Evolutionary conservation across 2,113 vertebrate species (phyloP).

Genomic region (Panthera leo): DNA sequence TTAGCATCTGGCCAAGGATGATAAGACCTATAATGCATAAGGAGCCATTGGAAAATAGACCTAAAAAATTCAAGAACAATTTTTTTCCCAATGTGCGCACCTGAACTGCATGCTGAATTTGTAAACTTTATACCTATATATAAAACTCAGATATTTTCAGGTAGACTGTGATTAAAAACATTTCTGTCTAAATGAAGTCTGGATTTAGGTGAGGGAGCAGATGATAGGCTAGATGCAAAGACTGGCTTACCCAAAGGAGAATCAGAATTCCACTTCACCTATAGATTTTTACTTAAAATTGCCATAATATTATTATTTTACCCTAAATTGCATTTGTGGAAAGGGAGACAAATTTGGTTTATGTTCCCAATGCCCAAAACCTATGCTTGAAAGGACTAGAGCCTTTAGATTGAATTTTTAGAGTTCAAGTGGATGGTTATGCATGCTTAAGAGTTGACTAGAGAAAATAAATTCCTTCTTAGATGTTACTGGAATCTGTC

Average conservation of each 20-base stretch:
- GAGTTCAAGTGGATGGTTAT: not conserved
- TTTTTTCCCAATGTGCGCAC: not conserved
- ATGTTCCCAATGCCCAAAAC: not conserved
- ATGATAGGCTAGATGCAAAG: not conserved
- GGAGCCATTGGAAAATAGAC: slow-evolving; percentile 14
- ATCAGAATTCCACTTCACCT: not conserved
- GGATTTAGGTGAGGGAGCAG: not conserved
- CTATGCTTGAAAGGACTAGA: not conserved
- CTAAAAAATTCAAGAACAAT: slow-evolving; percentile 10
- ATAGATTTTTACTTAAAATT: not conserved
- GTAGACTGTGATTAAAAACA: not conserved
- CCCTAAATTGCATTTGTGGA: not conserved
- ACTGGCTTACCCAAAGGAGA: not conserved
- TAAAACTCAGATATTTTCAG: not conserved
- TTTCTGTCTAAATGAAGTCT: not conserved
- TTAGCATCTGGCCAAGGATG: slow-evolving; percentile 36
- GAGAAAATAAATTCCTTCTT: not conserved
- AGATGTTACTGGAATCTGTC: not conserved
- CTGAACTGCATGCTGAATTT: not conserved
- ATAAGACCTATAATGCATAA: not conserved
- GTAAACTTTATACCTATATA: not conserved
- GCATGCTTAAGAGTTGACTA: not conserved
- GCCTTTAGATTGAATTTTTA: not conserved
- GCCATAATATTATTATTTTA: not conserved
- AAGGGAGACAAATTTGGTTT: not conserved